Evolutionary conservation across 2,888 invertebrate genomes (phyloP).

Genomic region (Sturmia bella): DNA sequence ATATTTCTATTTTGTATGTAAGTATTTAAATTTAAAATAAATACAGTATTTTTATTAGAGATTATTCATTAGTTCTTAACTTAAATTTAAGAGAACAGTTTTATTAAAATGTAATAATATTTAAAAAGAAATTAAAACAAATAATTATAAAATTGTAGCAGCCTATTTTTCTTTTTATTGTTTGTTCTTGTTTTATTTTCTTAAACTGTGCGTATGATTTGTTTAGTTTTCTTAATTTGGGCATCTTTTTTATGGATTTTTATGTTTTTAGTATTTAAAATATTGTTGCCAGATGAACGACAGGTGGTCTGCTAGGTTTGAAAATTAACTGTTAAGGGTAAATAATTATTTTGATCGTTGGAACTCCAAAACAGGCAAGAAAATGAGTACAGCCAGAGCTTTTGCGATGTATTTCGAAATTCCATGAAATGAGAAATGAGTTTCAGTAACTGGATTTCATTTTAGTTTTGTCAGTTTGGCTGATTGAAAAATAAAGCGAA

Average conservation of each 20-base stretch:
- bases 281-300: conserved; percentile 69
- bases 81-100: conserved; percentile 44
- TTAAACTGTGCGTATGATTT: conserved; percentile 61
- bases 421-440: too few species aligned
- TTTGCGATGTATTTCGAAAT: too few species aligned
- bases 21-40: conserved; percentile 56
- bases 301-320: conserved; percentile 36
- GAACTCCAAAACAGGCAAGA: too few species aligned
- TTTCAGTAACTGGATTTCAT: too few species aligned
- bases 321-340: not conserved
- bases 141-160: conserved; percentile 60
- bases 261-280: conserved; percentile 19
- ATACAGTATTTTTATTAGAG: conserved; percentile 60
- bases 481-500: too few species aligned
- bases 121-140: conserved; percentile 50
- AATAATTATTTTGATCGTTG: too few species aligned
- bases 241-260: conserved; percentile 17
- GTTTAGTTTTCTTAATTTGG: conserved; percentile 20
- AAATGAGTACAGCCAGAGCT: too few species aligned
- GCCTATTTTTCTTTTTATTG: conserved; percentile 62
- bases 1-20: conserved; percentile 46
- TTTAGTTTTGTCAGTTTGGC: too few species aligned
- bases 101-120: conserved; percentile 25
- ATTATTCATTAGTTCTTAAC: conserved; percentile 43
- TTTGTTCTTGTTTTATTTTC: conserved; percentile 23